Evolutionary conservation across 2,888 invertebrate species (phyloP).

Genomic region (Hemicrepidius hirtus): DNA sequence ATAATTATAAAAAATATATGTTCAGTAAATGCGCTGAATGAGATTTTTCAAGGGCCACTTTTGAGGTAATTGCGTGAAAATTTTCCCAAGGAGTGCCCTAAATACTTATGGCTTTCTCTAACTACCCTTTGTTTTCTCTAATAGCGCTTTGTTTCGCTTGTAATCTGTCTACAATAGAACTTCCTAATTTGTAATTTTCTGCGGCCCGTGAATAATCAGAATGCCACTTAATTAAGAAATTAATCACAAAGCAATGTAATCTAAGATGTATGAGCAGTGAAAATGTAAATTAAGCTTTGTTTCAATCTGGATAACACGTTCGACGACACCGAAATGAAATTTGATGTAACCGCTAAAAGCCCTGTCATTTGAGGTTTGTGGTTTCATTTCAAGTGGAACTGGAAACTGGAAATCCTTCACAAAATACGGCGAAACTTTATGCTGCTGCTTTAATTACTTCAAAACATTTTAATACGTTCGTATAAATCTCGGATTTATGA

Average conservation of each 20-base stretch:
- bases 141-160: constrained; percentile 34
- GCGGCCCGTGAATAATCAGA: constrained; percentile 41
- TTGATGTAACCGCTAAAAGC: constrained; percentile 33
- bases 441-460: background rate
- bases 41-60: background rate
- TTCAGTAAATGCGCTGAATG: constrained; percentile 1
- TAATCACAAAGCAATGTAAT: constrained; percentile 46
- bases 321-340: constrained; percentile 35
- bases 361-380: constrained; percentile 18
- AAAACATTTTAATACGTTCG: background rate
- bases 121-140: constrained; percentile 30
- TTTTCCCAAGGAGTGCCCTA: constrained; percentile 13
- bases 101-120: constrained; percentile 13
- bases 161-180: constrained; percentile 37
- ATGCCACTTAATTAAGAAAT: constrained; percentile 45
- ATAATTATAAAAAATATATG: background rate
- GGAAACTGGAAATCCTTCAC: constrained; percentile 1
- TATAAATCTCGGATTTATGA: no score
- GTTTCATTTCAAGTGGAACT: constrained; percentile 14
- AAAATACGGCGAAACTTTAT: background rate
- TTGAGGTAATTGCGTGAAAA: constrained; percentile 3
- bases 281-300: constrained; percentile 44
- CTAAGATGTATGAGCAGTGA: constrained; percentile 45
- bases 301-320: constrained; percentile 43
- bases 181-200: constrained; percentile 41